Evolutionary conservation across 2,113 vertebrate genomes (phyloP), one percentile per base, ranked within the genome.

Genomic region (Hoplias malabaricus): DNA sequence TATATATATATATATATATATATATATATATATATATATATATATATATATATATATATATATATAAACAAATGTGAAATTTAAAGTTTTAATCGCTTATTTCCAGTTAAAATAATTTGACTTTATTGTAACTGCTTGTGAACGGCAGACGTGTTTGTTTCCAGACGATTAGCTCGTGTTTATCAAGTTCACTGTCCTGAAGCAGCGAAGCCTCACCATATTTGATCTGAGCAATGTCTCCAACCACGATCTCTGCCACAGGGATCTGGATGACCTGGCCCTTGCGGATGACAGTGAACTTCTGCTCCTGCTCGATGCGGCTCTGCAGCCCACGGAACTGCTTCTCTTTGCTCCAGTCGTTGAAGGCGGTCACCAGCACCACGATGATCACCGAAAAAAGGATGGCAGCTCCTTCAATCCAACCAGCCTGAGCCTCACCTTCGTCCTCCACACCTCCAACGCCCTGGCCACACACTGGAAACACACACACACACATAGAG

Each of bases 291-390:
- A 99, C 91, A 0, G 95, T 94, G 90, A 99, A 98, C 82, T 97
- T 98, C 79, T 99, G 98, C 50, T 99, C 98, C 82, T 95, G 95
- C 72, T 99, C 97, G 0, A 99, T 99, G 75, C 96, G 97, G 83
- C 90, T 98, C 92, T 99, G 98, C 4, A 99, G 93, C 0, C 98
- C 98, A 0, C 98, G 93, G 89, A 99, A 99, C 61, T 99, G 98
- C 84, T 97, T 98, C 88, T 99, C 97, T 70, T 99, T 99, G 87
- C 96, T 98, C 98, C 97, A 99, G 34, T 99, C 97, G 0, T 98
- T 98, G 87, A 99, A 99, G 23, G 98, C 98, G 0, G 97, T 99
- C 84, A 99, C 96, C 71, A 99, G 88, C 43, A 99, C 97, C 83
- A 99, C 96, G 0, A 98, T 96, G 85, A 95, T 93, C 75, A 99